Evolutionary conservation across 2,113 vertebrate genomes (phyloP).

Genomic region (Apaloderma vittatum): DNA sequence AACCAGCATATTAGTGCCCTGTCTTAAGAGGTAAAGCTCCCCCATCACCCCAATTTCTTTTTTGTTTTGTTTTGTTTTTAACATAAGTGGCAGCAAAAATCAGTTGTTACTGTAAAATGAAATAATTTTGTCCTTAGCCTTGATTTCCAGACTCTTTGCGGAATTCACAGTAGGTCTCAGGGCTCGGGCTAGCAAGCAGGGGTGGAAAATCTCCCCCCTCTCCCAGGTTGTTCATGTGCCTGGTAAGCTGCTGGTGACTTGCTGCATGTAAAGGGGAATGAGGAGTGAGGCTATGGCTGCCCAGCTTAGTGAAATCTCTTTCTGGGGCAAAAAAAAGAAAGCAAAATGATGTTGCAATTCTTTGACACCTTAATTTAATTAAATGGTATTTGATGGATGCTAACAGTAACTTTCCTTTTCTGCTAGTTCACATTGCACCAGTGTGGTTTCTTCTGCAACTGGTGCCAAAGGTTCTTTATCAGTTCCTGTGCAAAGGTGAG

Average conservation of each 20-base stretch:
- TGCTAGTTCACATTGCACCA: not conserved
- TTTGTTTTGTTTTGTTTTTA: not conserved
- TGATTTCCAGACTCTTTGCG: not conserved
- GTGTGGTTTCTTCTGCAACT: not conserved
- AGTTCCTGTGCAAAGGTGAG: not conserved
- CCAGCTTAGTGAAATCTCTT: not conserved
- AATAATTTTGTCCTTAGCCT: not conserved
- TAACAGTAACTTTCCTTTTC: not conserved
- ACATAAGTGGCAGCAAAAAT: not conserved
- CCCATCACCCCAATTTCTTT: not conserved
- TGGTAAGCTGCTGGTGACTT: not conserved
- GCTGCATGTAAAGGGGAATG: not conserved
- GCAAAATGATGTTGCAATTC: not conserved
- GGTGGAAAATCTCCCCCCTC: not conserved
- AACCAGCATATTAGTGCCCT: not conserved
- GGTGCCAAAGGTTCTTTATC: not conserved
- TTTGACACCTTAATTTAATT: not conserved
- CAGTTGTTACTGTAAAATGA: not conserved
- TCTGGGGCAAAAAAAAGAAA: not conserved
- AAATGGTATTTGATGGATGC: not conserved
- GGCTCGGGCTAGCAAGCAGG: not conserved
- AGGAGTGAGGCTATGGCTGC: not conserved
- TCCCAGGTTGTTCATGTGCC: fast-evolving
- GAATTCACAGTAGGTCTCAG: not conserved
- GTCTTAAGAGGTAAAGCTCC: not conserved